A percentile compares a stretch with the other conserved stretches of the same genome.
Evolutionary conservation across 2,888 invertebrate species (phyloP).

Genomic region (Coronaproctus castanopsis): DNA sequence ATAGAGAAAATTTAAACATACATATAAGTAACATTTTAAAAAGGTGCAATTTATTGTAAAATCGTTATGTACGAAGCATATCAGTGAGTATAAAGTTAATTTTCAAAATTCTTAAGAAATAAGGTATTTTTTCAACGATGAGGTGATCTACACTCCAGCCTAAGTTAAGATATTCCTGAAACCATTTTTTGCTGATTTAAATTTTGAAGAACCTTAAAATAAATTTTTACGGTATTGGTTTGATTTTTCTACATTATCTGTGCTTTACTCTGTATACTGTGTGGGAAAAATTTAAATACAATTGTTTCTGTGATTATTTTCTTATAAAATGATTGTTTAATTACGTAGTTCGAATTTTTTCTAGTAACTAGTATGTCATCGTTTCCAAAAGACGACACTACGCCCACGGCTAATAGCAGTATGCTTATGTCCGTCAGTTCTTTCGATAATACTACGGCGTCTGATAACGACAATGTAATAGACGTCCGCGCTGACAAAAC

Average conservation of each 20-base stretch:
- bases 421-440: conserved; percentile 8
- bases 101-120: too few species aligned
- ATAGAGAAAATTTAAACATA: too few species aligned
- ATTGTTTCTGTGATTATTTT: not conserved
- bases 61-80: too few species aligned
- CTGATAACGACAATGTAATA: conserved; percentile 2
- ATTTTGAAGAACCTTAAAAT: too few species aligned
- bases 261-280: not conserved
- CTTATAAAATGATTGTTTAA: not conserved
- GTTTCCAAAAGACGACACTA: conserved; percentile 10
- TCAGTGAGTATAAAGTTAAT: too few species aligned
- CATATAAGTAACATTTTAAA: too few species aligned
- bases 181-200: too few species aligned
- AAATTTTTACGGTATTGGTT: too few species aligned
- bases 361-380: conserved; percentile 9
- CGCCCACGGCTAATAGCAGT: conserved; percentile 11
- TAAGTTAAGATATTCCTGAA: too few species aligned
- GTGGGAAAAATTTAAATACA: not conserved
- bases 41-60: too few species aligned
- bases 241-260: not conserved
- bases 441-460: conserved; percentile 2
- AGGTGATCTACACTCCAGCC: too few species aligned
- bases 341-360: not conserved
- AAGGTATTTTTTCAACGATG: too few species aligned
- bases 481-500: not conserved